These are phyloP conservation scores for Sebastes vulpes DNA, from an alignment of 2,797 vertebrate species.

Conservation along the genomic window DNA sequence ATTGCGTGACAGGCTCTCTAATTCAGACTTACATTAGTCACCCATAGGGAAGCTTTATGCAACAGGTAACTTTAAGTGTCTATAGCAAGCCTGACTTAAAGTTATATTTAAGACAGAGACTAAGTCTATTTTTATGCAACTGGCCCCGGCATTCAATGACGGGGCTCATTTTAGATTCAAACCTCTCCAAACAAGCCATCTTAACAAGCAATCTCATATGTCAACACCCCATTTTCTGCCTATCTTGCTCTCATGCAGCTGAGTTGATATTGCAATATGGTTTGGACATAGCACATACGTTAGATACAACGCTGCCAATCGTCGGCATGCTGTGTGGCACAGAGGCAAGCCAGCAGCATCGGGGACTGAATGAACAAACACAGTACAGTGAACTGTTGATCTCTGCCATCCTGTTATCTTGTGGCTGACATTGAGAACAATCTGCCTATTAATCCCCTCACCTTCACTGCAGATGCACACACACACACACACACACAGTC, in stretches of 20 bases:
- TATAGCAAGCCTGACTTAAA: too few species aligned
- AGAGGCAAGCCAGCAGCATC: neutral
- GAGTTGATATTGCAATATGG: slow-evolving; percentile 34
- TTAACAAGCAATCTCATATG: slow-evolving; percentile 54
- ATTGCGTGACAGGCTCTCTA: too few species aligned
- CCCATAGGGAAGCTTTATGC: too few species aligned
- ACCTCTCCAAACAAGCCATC: slow-evolving; percentile 51
- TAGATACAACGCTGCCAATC: slow-evolving; percentile 39
- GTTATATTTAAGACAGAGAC: too few species aligned
- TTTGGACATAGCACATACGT: slow-evolving; percentile 26
- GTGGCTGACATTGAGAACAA: slow-evolving; percentile 68
- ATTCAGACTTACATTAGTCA: too few species aligned
- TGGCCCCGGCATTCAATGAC: neutral
- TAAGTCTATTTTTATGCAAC: too few species aligned
- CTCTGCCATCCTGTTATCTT: slow-evolving; percentile 33
- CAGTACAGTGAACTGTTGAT: neutral
- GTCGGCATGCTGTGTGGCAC: slow-evolving; percentile 13
- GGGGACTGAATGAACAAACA: slow-evolving; percentile 8
- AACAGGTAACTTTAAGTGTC: too few species aligned
- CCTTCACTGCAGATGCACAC: slow-evolving; percentile 32
- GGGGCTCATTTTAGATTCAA: slow-evolving; percentile 40
- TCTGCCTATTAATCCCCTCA: slow-evolving; percentile 58
- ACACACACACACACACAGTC: neutral
- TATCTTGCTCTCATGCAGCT: slow-evolving; percentile 39
- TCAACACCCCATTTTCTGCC: slow-evolving; percentile 47